Evolutionary conservation across 2,797 vertebrate species (phyloP).

Genomic region (Ctenochaetus hawaiiensis): DNA sequence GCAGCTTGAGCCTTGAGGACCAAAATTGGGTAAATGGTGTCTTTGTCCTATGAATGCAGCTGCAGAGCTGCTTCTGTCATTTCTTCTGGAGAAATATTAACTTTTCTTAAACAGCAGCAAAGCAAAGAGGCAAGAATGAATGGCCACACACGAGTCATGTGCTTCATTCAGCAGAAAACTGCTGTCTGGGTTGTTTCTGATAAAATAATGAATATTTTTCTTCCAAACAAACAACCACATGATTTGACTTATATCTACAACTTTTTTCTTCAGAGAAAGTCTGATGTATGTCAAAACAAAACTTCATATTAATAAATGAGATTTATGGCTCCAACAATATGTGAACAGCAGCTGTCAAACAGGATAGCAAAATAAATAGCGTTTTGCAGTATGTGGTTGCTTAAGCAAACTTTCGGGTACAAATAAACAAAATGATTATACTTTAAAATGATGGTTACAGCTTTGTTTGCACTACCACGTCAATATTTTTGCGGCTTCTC

Average conservation of each 20-base stretch:
- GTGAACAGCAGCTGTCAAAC: neutral
- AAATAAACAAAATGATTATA: neutral
- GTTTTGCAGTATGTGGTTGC: neutral
- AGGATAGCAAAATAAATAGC: neutral
- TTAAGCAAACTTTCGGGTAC: neutral
- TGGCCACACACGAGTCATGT: constrained; percentile 57
- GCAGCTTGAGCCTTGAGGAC: neutral
- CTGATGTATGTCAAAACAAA: neutral
- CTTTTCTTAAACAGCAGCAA: neutral
- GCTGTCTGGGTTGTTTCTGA: neutral
- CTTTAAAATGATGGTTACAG: neutral
- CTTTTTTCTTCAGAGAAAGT: too few relatives aligned
- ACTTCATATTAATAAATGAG: neutral
- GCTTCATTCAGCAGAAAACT: constrained; percentile 47
- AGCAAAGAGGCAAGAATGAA: constrained; percentile 22
- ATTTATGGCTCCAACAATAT: neutral
- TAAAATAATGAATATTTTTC: neutral
- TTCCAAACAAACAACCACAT: neutral
- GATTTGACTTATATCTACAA: neutral
- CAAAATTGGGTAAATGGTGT: neutral
- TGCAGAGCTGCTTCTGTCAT: neutral
- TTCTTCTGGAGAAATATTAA: neutral
- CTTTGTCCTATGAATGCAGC: constrained; percentile 23
- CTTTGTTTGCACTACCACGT: neutral
- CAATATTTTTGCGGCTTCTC: neutral